A percentile compares a stretch with the other conserved stretches of the same genome.
Conservation (phyloP, 92 coral and sea anemone genomes). For the Zoanthus solanderi region DNA sequence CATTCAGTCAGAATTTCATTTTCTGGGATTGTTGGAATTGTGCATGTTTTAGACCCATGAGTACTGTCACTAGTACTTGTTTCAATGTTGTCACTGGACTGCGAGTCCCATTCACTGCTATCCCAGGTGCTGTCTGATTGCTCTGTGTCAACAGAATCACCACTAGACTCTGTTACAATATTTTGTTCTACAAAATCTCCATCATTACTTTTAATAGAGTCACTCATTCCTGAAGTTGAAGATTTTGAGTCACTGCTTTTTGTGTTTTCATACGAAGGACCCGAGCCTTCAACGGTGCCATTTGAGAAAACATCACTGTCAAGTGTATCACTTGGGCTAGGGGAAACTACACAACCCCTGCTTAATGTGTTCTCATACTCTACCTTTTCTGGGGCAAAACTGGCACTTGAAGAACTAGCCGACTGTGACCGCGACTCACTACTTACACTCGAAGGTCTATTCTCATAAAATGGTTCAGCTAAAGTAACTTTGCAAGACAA, state of each 20-base stretch:
- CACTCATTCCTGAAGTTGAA: conserved; percentile 22
- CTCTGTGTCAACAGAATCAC: conserved; percentile 53
- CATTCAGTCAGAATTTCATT: conserved; percentile 26
- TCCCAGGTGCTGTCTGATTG: conserved; percentile 64
- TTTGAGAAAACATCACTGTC: conserved; percentile 42
- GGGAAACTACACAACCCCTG: conserved; percentile 10
- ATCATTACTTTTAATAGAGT: conserved; percentile 9
- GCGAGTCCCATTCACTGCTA: conserved; percentile 57
- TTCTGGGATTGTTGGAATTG: conserved; percentile 41
- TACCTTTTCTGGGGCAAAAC: conserved; percentile 20
- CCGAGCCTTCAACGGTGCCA: not conserved
- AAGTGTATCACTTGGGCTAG: conserved; percentile 24
- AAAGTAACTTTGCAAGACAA: conserved; percentile 27
- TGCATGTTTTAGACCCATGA: not conserved
- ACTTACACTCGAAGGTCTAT: conserved; percentile 51
- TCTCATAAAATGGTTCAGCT: conserved; percentile 59
- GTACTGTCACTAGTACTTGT: conserved; percentile 10
- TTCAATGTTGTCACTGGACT: conserved; percentile 15
- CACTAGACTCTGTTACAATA: conserved; percentile 64
- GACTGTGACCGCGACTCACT: conserved; percentile 30
- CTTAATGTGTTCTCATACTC: conserved; percentile 63
- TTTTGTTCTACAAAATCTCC: conserved; percentile 39
- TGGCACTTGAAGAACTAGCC: conserved; percentile 9
- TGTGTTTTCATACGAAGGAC: conserved; percentile 20
- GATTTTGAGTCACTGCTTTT: not conserved